These are phyloP conservation scores for Drosophila hydei DNA, from an alignment of 1,140 invertebrate species.

Conservation along the genomic window DNA sequence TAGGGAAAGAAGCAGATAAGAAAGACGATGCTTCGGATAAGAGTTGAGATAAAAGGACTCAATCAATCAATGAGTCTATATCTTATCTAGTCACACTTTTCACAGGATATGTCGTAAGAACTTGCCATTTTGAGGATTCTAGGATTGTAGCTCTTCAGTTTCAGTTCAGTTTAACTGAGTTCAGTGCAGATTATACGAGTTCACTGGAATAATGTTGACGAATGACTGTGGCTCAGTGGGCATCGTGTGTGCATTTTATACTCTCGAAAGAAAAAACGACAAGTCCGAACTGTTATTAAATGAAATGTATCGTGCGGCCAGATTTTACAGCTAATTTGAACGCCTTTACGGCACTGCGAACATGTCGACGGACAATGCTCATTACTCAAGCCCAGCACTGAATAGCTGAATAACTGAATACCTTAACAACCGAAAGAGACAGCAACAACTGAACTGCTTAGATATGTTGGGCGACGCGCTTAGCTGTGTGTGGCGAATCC, in stretches of 20 bases:
- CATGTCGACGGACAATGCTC: conserved; percentile 57
- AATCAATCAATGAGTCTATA: no score
- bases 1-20: background rate
- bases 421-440: conserved; percentile 29
- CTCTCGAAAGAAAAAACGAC: conserved; percentile 32
- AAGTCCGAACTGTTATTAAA: conserved; percentile 33
- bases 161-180: no score
- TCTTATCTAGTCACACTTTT: no score
- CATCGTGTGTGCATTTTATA: conserved; percentile 56
- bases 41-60: no score
- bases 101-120: no score
- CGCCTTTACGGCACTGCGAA: conserved; percentile 39
- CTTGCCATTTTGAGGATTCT: conserved; percentile 50
- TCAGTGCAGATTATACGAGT: conserved; percentile 6
- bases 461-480: conserved; percentile 36
- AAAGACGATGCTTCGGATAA: background rate
- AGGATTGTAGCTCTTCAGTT: no score
- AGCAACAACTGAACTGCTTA: conserved; percentile 32
- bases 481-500: conserved; percentile 34
- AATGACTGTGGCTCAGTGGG: conserved; percentile 49
- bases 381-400: conserved; percentile 62
- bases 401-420: background rate
- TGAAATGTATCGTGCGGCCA: conserved; percentile 42
- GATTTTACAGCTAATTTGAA: conserved; percentile 66
- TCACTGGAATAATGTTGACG: conserved; percentile 33